These are phyloP conservation scores for Aix galericulata DNA, from an alignment of 2,113 vertebrate species.

Conservation along the genomic window DNA sequence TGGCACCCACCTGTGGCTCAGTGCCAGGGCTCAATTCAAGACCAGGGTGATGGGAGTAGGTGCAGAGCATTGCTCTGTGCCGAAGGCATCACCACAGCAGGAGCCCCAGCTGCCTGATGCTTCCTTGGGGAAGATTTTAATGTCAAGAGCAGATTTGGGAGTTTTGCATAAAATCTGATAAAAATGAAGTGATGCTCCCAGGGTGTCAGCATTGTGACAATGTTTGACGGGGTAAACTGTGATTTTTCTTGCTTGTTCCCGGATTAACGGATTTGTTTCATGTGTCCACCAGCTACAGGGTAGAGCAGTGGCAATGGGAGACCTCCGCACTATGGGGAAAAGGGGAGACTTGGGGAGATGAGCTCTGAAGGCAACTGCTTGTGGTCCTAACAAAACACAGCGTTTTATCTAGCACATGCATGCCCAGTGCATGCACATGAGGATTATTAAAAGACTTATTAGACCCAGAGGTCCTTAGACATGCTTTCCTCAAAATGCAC, in stretches of 20 bases:
- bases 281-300: neutral
- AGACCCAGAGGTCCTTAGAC: neutral
- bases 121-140: neutral
- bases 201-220: neutral
- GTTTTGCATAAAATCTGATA: neutral
- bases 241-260: neutral
- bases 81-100: neutral
- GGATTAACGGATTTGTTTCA: neutral
- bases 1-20: neutral
- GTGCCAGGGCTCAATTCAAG: neutral
- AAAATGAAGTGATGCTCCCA: neutral
- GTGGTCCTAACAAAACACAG: fast-evolving
- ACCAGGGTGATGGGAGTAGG: fast-evolving
- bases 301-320: fast-evolving
- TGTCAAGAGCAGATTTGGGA: neutral
- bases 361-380: neutral
- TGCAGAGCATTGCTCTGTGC: neutral
- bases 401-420: neutral
- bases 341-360: neutral
- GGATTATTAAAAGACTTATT: neutral
- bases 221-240: fast-evolving
- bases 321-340: no score
- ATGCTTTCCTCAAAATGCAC: neutral
- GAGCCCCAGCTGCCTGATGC: neutral
- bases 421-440: neutral